Conservation (phyloP, 2,113 vertebrate genomes). For the Cinclus mexicanus region DNA sequence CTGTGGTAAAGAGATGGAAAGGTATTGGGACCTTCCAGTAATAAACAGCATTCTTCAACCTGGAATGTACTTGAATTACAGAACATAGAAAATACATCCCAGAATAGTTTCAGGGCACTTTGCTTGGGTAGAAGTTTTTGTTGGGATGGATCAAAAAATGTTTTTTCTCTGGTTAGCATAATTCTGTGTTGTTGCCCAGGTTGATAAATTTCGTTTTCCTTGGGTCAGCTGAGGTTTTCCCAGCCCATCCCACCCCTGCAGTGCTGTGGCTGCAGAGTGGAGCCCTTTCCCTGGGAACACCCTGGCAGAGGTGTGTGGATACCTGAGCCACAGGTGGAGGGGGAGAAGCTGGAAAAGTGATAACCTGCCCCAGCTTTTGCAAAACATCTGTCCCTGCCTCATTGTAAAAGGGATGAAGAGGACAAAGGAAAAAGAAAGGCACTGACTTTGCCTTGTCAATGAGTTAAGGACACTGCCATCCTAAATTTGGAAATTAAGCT, state of each 20-base stretch:
- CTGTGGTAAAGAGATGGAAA: background rate
- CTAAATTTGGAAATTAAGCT: background rate
- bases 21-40: background rate
- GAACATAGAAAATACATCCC: background rate
- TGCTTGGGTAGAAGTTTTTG: background rate
- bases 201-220: background rate
- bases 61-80: background rate
- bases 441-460: background rate
- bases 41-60: background rate
- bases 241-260: background rate
- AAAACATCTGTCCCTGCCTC: background rate
- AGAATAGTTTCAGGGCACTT: background rate
- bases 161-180: background rate
- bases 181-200: background rate
- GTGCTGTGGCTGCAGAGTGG: background rate
- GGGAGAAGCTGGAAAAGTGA: background rate
- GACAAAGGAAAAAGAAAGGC: background rate
- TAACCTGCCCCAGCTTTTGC: rapidly evolving
- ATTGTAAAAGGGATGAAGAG: background rate
- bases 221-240: background rate
- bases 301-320: background rate
- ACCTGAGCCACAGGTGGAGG: background rate
- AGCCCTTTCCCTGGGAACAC: background rate
- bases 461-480: background rate
- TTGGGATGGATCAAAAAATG: background rate